phyloP scores from a whole-genome alignment of 2,888 invertebrate species.

The Apoda limacodes region DNA sequence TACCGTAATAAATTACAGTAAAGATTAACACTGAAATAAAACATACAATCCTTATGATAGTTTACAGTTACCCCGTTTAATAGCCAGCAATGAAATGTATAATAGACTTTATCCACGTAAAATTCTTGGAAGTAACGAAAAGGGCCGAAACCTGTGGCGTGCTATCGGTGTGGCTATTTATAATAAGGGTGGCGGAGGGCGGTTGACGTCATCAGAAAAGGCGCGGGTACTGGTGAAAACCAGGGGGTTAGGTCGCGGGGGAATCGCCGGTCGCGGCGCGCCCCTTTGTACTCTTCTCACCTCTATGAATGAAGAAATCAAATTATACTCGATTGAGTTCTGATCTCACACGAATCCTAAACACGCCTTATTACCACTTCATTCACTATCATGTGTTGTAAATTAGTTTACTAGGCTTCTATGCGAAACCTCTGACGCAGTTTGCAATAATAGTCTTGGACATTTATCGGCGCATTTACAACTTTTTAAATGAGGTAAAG shows the following conservation, averaged over 20 bases:
- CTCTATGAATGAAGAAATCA: conserved; percentile 63
- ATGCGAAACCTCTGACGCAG: neutral
- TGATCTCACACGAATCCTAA: conserved; percentile 44
- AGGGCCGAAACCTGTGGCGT: conserved; percentile 61
- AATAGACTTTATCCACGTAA: neutral
- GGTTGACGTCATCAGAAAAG: conserved; percentile 57
- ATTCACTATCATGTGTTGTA: too few species aligned
- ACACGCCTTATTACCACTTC: conserved; percentile 35
- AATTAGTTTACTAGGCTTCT: neutral
- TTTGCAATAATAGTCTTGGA: too few species aligned
- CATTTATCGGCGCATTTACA: too few species aligned
- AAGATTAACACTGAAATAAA: too few species aligned
- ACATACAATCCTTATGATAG: too few species aligned
- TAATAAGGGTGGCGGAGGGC: conserved; percentile 53
- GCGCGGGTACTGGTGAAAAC: conserved; percentile 24
- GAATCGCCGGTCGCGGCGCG: neutral
- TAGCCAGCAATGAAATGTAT: conserved; percentile 5
- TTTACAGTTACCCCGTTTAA: too few species aligned
- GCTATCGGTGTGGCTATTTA: conserved; percentile 57
- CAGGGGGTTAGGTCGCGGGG: conserved; percentile 33
- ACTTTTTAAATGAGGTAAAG: too few species aligned
- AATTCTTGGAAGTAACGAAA: conserved; percentile 17
- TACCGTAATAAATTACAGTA: too few species aligned
- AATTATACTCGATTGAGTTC: conserved; percentile 46
- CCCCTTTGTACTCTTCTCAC: conserved; percentile 63